These are phyloP conservation scores for Elephantulus edwardii DNA, from an alignment of 2,113 vertebrate genomes.

Conservation along the genomic window DNA sequence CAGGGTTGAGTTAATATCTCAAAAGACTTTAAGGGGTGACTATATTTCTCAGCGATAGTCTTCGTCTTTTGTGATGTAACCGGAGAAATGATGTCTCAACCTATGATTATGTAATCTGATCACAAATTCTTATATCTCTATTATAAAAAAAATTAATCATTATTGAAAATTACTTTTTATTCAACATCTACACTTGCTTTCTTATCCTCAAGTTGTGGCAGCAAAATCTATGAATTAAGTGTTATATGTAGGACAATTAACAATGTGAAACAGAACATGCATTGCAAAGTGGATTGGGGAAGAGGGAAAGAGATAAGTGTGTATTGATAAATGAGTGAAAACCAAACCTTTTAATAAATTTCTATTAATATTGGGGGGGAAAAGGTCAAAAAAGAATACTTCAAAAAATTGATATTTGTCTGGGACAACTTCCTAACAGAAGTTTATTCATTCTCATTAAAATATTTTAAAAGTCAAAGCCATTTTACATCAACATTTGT, in stretches of 20 bases:
- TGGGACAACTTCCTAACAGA: slow-evolving; percentile 65
- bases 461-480: slow-evolving; percentile 65
- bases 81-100: slow-evolving; percentile 26
- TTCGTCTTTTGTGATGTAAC: slow-evolving; percentile 4
- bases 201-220: not conserved
- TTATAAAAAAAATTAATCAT: slow-evolving; percentile 41
- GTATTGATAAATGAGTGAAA: too few relatives aligned
- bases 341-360: too few relatives aligned
- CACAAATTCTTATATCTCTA: slow-evolving; percentile 53
- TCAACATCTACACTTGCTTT: slow-evolving; percentile 51
- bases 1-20: slow-evolving; percentile 75
- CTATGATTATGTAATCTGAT: slow-evolving; percentile 42
- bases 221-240: slow-evolving; percentile 71
- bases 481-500: slow-evolving; percentile 59
- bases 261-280: too few relatives aligned
- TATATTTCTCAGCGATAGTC: slow-evolving; percentile 50
- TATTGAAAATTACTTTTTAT: slow-evolving; percentile 63
- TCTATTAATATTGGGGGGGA: too few relatives aligned
- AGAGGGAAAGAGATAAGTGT: too few relatives aligned
- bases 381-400: too few relatives aligned
- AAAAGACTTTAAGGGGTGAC: slow-evolving; percentile 60
- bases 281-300: too few relatives aligned
- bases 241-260: too few relatives aligned
- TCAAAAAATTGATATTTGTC: slow-evolving; percentile 51
- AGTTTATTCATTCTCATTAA: slow-evolving; percentile 61